phyloP scores from a whole-genome alignment of 2,888 invertebrate genomes.

The Poecilobothrus nobilitatus region DNA sequence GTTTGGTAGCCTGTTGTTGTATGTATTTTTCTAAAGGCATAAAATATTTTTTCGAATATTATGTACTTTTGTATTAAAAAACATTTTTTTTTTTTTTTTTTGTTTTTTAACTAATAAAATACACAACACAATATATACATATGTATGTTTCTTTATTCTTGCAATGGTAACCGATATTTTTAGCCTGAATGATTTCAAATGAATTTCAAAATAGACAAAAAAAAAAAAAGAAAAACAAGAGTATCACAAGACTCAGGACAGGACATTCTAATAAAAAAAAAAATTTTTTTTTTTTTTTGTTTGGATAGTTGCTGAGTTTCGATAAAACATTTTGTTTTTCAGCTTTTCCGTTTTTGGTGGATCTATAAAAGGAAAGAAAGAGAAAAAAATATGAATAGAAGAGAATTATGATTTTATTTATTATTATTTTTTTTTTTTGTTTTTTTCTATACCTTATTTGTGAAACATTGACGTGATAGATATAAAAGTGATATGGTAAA shows the following conservation, averaged over 20 bases:
- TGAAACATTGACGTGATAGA: no score
- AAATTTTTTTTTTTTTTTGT: not conserved
- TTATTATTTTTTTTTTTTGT: not conserved
- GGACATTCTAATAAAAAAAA: not conserved
- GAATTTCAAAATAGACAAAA: not conserved
- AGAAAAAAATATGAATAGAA: no score
- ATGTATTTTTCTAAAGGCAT: no score
- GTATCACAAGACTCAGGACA: not conserved
- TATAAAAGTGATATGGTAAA: not conserved
- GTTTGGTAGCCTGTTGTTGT: no score
- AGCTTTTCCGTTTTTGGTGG: not conserved
- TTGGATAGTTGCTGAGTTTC: not conserved
- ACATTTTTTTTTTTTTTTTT: not conserved
- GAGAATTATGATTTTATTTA: no score
- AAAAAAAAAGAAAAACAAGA: not conserved
- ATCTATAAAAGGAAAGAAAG: not conserved
- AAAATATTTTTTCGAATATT: no score
- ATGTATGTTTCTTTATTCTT: not conserved
- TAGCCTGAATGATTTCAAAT: not conserved
- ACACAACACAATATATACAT: not conserved
- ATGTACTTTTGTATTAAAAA: no score
- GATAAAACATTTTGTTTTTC: not conserved
- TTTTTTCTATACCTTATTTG: not conserved
- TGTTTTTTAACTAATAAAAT: not conserved
- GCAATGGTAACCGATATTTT: constrained; percentile 3